These are phyloP conservation scores for Ahaetulla prasina DNA, from an alignment of 2,113 vertebrate species.

Conservation along the genomic window DNA sequence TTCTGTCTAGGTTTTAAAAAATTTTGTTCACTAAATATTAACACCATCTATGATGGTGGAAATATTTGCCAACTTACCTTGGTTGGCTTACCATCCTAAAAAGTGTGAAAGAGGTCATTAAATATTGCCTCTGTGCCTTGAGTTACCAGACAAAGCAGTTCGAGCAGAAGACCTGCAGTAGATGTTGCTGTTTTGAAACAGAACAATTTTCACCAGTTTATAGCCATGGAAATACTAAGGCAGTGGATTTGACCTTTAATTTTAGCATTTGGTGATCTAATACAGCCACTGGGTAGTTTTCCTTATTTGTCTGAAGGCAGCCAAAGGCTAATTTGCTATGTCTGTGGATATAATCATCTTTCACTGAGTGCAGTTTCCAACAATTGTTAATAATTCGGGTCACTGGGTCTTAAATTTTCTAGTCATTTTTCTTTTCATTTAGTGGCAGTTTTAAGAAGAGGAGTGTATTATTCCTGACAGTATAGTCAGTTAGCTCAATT, in stretches of 20 bases:
- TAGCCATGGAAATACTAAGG: constrained; percentile 19
- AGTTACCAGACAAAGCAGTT: background rate
- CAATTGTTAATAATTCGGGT: constrained; percentile 44
- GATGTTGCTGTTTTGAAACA: background rate
- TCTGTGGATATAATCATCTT: constrained; percentile 51
- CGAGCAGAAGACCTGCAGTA: too few species aligned
- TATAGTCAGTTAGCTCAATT: constrained; percentile 43
- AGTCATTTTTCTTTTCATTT: constrained; percentile 50
- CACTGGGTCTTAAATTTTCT: constrained; percentile 38
- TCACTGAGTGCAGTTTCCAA: constrained; percentile 45
- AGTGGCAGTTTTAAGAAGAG: constrained; percentile 31
- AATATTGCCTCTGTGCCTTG: background rate
- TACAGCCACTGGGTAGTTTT: constrained; percentile 23
- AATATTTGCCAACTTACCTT: background rate
- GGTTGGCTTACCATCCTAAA: background rate
- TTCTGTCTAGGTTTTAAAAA: background rate
- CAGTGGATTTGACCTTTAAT: constrained; percentile 3
- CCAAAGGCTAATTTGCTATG: constrained; percentile 49
- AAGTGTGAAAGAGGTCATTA: background rate
- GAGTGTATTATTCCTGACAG: constrained; percentile 36
- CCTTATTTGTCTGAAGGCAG: constrained; percentile 39
- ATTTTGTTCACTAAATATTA: background rate
- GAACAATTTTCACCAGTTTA: background rate
- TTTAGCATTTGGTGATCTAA: constrained; percentile 24
- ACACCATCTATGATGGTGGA: background rate